Evolutionary conservation across 2,888 invertebrate genomes (phyloP), one percentile per base, ranked within the genome.

Genomic region (Nipponacmea schrenckii): DNA sequence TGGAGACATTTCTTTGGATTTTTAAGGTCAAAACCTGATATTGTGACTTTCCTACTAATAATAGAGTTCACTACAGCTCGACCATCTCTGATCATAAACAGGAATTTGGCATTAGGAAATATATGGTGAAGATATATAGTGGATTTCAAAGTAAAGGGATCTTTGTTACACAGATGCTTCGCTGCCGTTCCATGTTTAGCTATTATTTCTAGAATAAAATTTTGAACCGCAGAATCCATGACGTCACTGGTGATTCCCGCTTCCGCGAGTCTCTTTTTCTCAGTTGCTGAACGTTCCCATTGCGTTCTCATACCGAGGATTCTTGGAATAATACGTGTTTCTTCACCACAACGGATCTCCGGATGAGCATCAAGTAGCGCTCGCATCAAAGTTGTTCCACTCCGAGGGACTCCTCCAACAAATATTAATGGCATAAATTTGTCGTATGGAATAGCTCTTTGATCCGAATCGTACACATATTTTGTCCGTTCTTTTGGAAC

Each of bases 351-450:
- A 89, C 97, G 93, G 86, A 98, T 95, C 87, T 95, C 95, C 27
- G 96, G 96, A 92, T 98, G 98, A 77, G 98, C 97, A 91, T 98
- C 98, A 84, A 98, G 91, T 96, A 98, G 96, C 78, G 97, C 97
- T 85, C 98, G 92, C 94, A 97, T 96, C 81, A 98, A 92, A 77
- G 98, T 98, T 66, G 98, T 98, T 69, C 98, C 98, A 67, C 97
- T 97, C 82, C 98, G 93, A 70, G 98, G 98, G 87, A 98, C 96
- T 77, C 98, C 98, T 74, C 98, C 98, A 89, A 98, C 80, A 69
- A 85, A 85, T 31, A 85, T 82, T 81, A 97, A 92, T 82, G 97
- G 96, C 94, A 96, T 95, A 82, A 94, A 93, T 84, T 96, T 92
- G 88, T 95, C 94, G 90, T 95, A 95, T 74, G 84, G 78, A 64